phyloP scores from a whole-genome alignment of 2,797 vertebrate genomes.

The Myotis vivesi region DNA sequence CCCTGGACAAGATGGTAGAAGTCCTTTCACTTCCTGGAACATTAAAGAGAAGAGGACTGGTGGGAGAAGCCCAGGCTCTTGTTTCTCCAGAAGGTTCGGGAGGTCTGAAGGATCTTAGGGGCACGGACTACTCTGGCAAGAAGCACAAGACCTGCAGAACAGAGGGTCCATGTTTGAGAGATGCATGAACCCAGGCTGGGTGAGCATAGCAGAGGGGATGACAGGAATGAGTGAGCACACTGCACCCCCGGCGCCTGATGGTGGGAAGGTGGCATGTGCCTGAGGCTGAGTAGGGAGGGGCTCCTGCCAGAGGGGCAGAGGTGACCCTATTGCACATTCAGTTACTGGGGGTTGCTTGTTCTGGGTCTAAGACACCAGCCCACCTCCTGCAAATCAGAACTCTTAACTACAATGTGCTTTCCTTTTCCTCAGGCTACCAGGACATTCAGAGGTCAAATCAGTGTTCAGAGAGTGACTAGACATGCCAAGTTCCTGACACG shows the following conservation, averaged over 20 bases:
- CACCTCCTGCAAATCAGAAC: neutral
- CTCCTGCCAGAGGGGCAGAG: neutral
- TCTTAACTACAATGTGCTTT: neutral
- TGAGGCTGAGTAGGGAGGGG: neutral
- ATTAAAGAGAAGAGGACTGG: neutral
- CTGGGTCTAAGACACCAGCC: neutral
- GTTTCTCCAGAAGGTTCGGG: neutral
- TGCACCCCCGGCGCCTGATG: fast-evolving
- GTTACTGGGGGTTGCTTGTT: neutral
- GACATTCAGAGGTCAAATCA: neutral
- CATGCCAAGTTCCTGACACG: neutral
- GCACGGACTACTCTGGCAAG: neutral
- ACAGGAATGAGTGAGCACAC: neutral
- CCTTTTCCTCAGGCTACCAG: neutral
- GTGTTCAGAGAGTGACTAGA: neutral
- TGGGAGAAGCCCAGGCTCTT: neutral
- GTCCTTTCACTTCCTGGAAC: neutral
- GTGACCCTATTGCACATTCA: neutral
- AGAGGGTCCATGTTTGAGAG: neutral
- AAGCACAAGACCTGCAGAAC: neutral
- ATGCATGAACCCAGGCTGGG: too few species aligned
- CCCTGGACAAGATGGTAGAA: neutral
- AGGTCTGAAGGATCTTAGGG: neutral
- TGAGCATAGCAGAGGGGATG: neutral
- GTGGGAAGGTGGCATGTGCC: fast-evolving